Conservation (phyloP, 1,140 invertebrate species). For the Drosophila willistoni region DNA sequence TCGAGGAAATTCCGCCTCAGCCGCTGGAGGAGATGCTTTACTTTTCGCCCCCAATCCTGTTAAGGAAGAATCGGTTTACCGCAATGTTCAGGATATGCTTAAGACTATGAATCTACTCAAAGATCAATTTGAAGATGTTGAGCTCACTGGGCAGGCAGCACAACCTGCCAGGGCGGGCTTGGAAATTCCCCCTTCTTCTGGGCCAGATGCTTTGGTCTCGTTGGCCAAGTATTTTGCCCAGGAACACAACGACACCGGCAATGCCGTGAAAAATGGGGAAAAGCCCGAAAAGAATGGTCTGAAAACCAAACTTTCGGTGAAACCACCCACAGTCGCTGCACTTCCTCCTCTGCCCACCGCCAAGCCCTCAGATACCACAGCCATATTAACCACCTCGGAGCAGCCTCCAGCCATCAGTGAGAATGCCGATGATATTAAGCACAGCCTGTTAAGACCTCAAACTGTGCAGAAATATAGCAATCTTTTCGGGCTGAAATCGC, state of each 20-base stretch:
- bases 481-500: slow-evolving; percentile 83
- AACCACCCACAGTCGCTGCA: slow-evolving; percentile 27
- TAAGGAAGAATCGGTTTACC: slow-evolving; percentile 71
- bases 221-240: slow-evolving; percentile 90
- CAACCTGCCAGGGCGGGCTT: slow-evolving; percentile 84
- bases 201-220: slow-evolving; percentile 90
- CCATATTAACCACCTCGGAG: slow-evolving; percentile 61
- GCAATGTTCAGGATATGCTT: slow-evolving; percentile 83
- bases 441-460: slow-evolving; percentile 85
- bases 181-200: slow-evolving; percentile 87
- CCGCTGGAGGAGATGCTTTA: slow-evolving; percentile 62
- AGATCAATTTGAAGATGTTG: slow-evolving; percentile 69
- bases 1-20: slow-evolving; percentile 39
- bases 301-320: slow-evolving; percentile 54
- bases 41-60: slow-evolving; percentile 69
- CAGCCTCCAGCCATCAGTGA: slow-evolving; percentile 56
- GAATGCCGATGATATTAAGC: slow-evolving; percentile 80
- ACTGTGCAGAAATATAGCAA: slow-evolving; percentile 86
- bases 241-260: slow-evolving; percentile 85
- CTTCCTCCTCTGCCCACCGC: slow-evolving; percentile 40
- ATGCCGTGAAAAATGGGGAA: slow-evolving; percentile 42
- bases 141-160: slow-evolving; percentile 50
- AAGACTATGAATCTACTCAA: slow-evolving; percentile 82
- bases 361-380: slow-evolving; percentile 64
- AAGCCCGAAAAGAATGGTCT: slow-evolving; percentile 49